Evolutionary conservation across 2,888 invertebrate species (phyloP), one percentile per base, ranked within the genome.

Genomic region (Ceramica pisi): DNA sequence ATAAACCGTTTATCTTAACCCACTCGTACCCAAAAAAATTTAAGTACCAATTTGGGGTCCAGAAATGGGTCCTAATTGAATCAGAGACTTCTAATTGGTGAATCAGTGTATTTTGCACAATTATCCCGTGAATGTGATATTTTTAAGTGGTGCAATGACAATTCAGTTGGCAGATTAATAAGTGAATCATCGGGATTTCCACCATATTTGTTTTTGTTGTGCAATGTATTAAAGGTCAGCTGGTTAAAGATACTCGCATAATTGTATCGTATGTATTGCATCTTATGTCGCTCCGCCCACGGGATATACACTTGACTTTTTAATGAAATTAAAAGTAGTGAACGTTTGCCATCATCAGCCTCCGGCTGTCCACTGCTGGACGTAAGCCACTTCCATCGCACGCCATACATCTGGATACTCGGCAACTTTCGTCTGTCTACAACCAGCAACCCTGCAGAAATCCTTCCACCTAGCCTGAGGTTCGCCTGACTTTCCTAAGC

Each of bases 41-140:
- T 41, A 79, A 79, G 38, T 75, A 61, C 67, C 76, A 77, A 85
- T 80, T 84, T 74, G 56, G 67, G 48, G 9, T 55, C 63, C 78
- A 67, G 65, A 78, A 80, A 82, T 73, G 69, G 53, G 38, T 9
- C 60, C 9, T 83, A 83, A 85, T 85, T 83, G 79, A 80, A 80
- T 80, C 75, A 80, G 73, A 75, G 65, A 9, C 48, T 71, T 75
- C 19, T 78, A 72, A 83, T 78, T 84, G 84, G 50, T 81, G 83
- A 85, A 81, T 82, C 83, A 85, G 78, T 67, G 73, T 68, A 73
- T 75, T 80, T 85, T 75, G 38, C 57, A 71, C 69, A 76, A 73
- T 66, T 70, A 81, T 76, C 46, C 38, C 62, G 44, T 59, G 50
- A 56, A 63, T 68, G 59, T 71, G 55, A 26, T 35, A 26, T 68